phyloP scores from a whole-genome alignment of 2,113 vertebrate species.

The Thomomys bottae region DNA sequence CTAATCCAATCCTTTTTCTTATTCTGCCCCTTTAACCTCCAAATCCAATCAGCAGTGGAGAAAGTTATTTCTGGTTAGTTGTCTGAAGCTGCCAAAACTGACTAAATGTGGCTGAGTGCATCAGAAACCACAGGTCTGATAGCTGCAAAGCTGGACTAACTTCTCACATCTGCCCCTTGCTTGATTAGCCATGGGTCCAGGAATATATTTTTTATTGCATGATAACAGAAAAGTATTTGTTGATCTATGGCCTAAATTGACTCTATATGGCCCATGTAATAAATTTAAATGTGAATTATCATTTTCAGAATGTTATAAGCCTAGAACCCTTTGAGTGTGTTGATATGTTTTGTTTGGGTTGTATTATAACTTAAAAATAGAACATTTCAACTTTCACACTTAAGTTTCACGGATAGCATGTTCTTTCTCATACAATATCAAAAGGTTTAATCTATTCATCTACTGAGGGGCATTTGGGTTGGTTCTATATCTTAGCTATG shows the following conservation, averaged over 20 bases:
- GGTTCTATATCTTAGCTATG: too few relatives aligned
- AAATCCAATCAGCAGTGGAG: slow-evolving; percentile 55
- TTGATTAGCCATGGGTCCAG: background rate
- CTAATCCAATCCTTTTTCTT: slow-evolving; percentile 59
- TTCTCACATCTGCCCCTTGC: background rate
- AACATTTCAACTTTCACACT: background rate
- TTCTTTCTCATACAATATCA: background rate
- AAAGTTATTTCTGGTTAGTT: slow-evolving; percentile 37
- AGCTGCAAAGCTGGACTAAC: background rate
- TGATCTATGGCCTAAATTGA: background rate
- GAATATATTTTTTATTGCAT: background rate
- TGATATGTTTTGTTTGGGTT: background rate
- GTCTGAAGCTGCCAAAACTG: background rate
- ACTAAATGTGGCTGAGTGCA: background rate
- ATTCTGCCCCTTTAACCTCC: slow-evolving; percentile 45
- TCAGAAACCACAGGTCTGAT: background rate
- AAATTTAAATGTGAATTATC: slow-evolving; percentile 48
- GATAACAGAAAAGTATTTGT: background rate
- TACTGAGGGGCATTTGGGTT: too few relatives aligned
- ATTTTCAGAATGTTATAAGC: background rate
- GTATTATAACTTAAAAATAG: background rate
- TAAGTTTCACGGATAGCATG: background rate
- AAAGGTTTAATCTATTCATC: background rate
- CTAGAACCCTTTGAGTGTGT: background rate
- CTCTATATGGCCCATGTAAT: background rate